phyloP scores from a whole-genome alignment of 2,888 invertebrate genomes.

The Ormia ochracea region DNA sequence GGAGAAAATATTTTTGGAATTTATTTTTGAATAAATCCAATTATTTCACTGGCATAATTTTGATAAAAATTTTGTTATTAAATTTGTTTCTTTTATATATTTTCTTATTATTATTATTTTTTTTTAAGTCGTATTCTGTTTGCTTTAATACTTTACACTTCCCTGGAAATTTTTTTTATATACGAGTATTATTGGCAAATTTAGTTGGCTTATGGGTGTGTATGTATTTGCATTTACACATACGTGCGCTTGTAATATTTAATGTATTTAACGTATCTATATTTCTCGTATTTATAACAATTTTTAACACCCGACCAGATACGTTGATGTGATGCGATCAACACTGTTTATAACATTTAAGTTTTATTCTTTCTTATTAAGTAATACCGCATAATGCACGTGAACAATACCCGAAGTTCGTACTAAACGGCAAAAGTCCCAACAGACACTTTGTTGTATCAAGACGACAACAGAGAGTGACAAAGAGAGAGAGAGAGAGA shows the following conservation, averaged over 20 bases:
- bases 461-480: neutral
- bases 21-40: neutral
- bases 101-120: neutral
- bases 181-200: no score
- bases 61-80: neutral
- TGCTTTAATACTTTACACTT: conserved; percentile 2
- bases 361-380: conserved; percentile 1
- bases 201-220: neutral
- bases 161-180: neutral
- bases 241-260: neutral
- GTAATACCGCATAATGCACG: conserved; percentile 28
- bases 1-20: no score
- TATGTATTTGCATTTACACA: neutral
- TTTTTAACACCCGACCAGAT: conserved; percentile 6
- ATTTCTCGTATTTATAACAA: neutral
- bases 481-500: neutral
- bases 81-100: neutral
- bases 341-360: neutral
- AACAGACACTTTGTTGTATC: neutral
- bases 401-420: conserved; percentile 5
- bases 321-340: neutral
- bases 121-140: neutral
- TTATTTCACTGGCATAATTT: neutral
- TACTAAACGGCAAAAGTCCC: conserved; percentile 2
- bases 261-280: neutral